These are phyloP conservation scores for Clytia hemisphaerica DNA, from an alignment of 30 jellyfish, hydroid and myxozoan species.

Conservation along the genomic window DNA sequence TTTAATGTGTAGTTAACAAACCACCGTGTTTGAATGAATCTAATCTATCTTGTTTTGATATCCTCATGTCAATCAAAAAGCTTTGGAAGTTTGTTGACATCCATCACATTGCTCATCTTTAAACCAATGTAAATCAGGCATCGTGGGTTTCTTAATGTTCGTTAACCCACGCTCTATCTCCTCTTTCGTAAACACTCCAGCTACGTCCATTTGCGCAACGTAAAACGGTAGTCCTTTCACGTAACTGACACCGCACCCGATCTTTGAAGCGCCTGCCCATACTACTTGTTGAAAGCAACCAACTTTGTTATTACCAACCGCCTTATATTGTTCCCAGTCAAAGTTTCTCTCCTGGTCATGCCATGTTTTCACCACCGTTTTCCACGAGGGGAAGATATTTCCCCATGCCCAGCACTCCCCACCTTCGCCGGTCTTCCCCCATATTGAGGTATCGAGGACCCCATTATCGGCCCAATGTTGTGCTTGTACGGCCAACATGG, in stretches of 20 bases:
- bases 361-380: slow-evolving; percentile 79
- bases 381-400: slow-evolving; percentile 63
- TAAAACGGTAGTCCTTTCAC: slow-evolving; percentile 60
- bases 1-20: no score
- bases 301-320: slow-evolving; percentile 37
- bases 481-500: slow-evolving; percentile 51
- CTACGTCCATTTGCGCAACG: slow-evolving; percentile 66
- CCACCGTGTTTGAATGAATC: no score
- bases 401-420: slow-evolving; percentile 99
- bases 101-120: no score
- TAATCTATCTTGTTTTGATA: no score
- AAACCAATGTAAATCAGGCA: slow-evolving; percentile 36
- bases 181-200: slow-evolving; percentile 46
- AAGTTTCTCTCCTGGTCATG: slow-evolving; percentile 76
- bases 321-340: slow-evolving; percentile 60
- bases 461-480: slow-evolving; percentile 79
- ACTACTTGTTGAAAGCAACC: slow-evolving; percentile 79
- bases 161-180: slow-evolving; percentile 37
- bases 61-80: no score
- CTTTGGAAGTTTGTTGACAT: no score
- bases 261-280: slow-evolving; percentile 73
- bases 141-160: slow-evolving; percentile 44
- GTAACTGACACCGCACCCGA: slow-evolving; percentile 69
- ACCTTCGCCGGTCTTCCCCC: slow-evolving; percentile 45
- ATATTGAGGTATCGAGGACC: slow-evolving; percentile 36